These are phyloP conservation scores for Scaptomyza reducta DNA, from an alignment of 2,888 invertebrate genomes.

Conservation along the genomic window DNA sequence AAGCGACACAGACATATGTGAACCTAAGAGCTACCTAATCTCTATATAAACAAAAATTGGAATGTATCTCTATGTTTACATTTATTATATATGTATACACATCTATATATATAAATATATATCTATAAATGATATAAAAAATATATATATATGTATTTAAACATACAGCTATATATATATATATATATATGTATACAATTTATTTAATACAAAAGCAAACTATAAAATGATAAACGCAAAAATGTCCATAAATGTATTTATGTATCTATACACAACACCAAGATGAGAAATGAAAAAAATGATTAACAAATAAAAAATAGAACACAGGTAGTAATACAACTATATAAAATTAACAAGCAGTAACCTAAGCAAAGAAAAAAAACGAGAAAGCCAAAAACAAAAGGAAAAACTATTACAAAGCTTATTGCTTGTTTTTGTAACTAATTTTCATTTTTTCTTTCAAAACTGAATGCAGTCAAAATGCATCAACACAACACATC, in stretches of 20 bases:
- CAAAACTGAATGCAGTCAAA: conserved; percentile 17
- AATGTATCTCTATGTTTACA: conserved; percentile 37
- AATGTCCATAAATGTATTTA: conserved; percentile 80
- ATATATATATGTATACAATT: conserved; percentile 35
- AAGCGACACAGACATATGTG: conserved; percentile 64
- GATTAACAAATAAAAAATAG: conserved; percentile 24
- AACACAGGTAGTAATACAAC: conserved; percentile 61
- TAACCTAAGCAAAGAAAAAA: conserved; percentile 36
- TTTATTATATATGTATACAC: conserved; percentile 27
- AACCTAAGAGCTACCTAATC: conserved; percentile 78
- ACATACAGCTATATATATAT: conserved; percentile 22
- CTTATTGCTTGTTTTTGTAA: conserved; percentile 47
- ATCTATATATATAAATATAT: conserved; percentile 30
- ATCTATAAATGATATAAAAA: conserved; percentile 53
- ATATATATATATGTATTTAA: conserved; percentile 37
- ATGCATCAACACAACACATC: conserved; percentile 4
- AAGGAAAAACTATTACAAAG: conserved; percentile 15
- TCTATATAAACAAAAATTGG: conserved; percentile 57
- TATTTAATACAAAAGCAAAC: background rate
- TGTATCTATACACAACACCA: conserved; percentile 76
- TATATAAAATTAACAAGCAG: conserved; percentile 38
- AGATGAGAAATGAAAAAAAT: conserved; percentile 2
- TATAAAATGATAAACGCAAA: conserved; percentile 49
- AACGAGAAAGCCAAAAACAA: conserved; percentile 40
- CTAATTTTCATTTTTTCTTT: conserved; percentile 37